phyloP scores from a whole-genome alignment of 2,113 vertebrate genomes.

The Ptyas mucosa region DNA sequence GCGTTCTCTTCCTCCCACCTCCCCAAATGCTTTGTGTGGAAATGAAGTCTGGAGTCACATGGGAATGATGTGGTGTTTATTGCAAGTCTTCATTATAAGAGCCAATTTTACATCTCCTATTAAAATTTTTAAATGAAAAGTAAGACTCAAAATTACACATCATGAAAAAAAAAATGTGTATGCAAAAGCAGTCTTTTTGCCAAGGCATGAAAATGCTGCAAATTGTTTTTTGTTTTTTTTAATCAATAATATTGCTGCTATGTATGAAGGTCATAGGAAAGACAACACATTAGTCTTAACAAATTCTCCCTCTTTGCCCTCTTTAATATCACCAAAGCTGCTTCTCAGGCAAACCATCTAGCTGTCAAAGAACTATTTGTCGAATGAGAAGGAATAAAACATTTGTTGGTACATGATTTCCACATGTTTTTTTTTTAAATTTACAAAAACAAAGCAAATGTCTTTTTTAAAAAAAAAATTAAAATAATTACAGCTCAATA shows the following conservation, averaged over 20 bases:
- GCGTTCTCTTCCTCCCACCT: neutral
- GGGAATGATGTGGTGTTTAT: neutral
- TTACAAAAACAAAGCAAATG: neutral
- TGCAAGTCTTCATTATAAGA: neutral
- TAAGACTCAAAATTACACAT: neutral
- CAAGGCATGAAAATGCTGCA: neutral
- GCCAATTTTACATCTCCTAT: conserved; percentile 6
- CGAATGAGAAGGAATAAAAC: neutral
- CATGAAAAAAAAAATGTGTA: neutral
- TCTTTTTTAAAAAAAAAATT: neutral
- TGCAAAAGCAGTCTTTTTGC: neutral
- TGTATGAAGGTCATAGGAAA: neutral
- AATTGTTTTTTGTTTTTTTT: neutral
- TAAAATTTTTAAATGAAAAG: conserved; percentile 21
- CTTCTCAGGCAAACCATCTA: neutral
- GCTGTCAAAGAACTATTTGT: neutral
- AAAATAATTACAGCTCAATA: neutral
- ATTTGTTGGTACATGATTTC: neutral
- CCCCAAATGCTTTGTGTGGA: neutral
- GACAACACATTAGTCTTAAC: neutral
- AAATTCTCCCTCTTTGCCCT: neutral
- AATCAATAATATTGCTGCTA: neutral
- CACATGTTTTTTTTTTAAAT: neutral
- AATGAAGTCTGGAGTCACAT: neutral
- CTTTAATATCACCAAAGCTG: neutral